Base-by-base conservation (phyloP, 2,888 invertebrate species). In the Lithophane ornitopus region DNA sequence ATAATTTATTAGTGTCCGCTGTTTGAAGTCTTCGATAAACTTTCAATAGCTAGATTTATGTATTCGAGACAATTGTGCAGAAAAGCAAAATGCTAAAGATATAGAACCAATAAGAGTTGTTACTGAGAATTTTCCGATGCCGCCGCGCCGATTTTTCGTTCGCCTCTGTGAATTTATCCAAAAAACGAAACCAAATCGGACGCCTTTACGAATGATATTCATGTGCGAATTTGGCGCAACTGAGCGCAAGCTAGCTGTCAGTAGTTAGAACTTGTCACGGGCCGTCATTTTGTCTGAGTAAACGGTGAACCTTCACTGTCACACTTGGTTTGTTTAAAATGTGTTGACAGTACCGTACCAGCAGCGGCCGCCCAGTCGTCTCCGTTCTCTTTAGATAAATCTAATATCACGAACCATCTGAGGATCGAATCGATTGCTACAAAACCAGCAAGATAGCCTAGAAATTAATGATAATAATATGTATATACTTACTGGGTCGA, bases 401-500 rank as follows among this genome's bases (percentile, higher is more conserved):
- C n/a, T 54, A 4, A 54, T 54, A 54, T n/a, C n/a, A n/a, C n/a
- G n/a, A n/a, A 54, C 12, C 12, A n/a, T 54, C 4, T 54, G n/a
- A 12, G 52, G 52, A 52, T 22, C 52, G 9, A 22, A 58, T 28
- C 16, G 4, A 16, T 58, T 58, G 26, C 3, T 16, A 28, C 58
- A 58, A 58, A 16, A 9, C 1, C 19, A 4, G 28, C 58, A 12
- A 26, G 16, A 19, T 28, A 19, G 28, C 28, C 11, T 4, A 28
- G 19, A 61, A 61, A 34, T n/a, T n/a, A n/a, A n/a, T 22, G 3
- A 3, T 22, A 7, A 22, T 34, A 22, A 22, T 16, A 22, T 44
- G 16, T 6, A 59, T 16, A 59, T 26, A 68, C 73, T 77, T 34
- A 81, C n/a, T n/a, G n/a, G n/a, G n/a, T n/a, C n/a, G n/a, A n/a